Evolutionary conservation across 2,888 invertebrate species (phyloP), one percentile per base, ranked within the genome.

Genomic region (Pseudoips prasinana): DNA sequence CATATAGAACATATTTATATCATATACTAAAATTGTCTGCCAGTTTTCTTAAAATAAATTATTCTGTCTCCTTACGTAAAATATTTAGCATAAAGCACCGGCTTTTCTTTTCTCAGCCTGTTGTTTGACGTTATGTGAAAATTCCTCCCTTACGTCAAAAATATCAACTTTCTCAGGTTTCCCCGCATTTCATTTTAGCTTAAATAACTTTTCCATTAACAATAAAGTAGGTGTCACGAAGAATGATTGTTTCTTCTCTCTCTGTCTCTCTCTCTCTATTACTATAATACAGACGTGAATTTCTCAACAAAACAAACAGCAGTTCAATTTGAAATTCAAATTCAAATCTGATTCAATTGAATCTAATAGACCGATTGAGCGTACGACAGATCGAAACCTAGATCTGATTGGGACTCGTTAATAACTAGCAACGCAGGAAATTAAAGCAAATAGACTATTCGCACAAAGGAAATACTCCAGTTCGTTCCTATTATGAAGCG

Each of bases 401-500:
- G 63, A 50, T 56, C 42, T 44, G 42, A 47, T 57, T 40, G 38
- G 60, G 61, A 60, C 64, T 47, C 56, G 46, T 60, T 68, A 59
- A 57, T 58, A 65, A 64, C 63, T 68, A 58, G 49, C 52, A 71
- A 65, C 64, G 56, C 68, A 73, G 75, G 73, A 73, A 72, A 76
- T 77, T 64, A 71, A 58, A 52, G 65, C 67, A 69, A 71, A 66
- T 64, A 62, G 67, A 58, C 64, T 61, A 75, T 72, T 69, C 65
- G 67, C 77, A 79, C 78, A 78, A 79, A 80, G 79, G 76, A 80
- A 78, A 76, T 74, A 61, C 58, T 61, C 64, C 62, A 60, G 55
- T 44, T 48, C 47, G 46, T 39, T 50, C 52, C 56, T 54, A 62
- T 62, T 54, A 58, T 53, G 49, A 46, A 46, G 43, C 33, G 53